Evolutionary conservation across 2,113 vertebrate species (phyloP), one percentile per base, ranked within the genome.

Genomic region (Myrmecophaga tridactyla): DNA sequence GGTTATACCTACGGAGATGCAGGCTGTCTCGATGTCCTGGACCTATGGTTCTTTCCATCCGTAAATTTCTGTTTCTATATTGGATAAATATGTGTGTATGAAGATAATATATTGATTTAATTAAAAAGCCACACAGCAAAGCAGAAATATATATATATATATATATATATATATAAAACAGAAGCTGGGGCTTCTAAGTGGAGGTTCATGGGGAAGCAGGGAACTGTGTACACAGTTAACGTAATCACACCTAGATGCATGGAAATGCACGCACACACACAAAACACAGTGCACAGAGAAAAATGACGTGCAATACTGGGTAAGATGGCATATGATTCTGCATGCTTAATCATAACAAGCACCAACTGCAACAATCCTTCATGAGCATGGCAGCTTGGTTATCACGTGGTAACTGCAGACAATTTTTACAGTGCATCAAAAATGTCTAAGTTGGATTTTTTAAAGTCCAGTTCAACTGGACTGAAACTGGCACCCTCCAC

Each of bases 81-180:
- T 96, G 97, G 91, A 98, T 98, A 97, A 94, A 96, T 96, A 97
- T 67, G 87, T 96, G 97, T 96, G 92, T 94, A 97, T 97, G 90
- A 91, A 97, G 90, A 97, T 95, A 98, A 95, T 80, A 94, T 88
- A 97, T n/a, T 95, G 96, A 97, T 96, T 97, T 96, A 75, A 92
- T 97, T 96, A 92, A 95, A 96, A 98, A 97, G 95, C 95, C 97
- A 89, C 78, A 97, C 86, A 93, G 95, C 97, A 89, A 98, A 97
- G 83, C 96, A 97, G 97, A 96, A 84, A 95, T 96, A 97, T 95
- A 95, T 36, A 21, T 73, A n/a, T n/a, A n/a, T n/a, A n/a, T n/a
- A n/a, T n/a, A n/a, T n/a, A n/a, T n/a, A n/a, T n/a, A n/a, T n/a
- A n/a, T n/a, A n/a, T n/a, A n/a, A n/a, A 69, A 97, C 86, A 96